Conservation (phyloP, 2,888 invertebrate species). For the Nomada lathburiana region DNA sequence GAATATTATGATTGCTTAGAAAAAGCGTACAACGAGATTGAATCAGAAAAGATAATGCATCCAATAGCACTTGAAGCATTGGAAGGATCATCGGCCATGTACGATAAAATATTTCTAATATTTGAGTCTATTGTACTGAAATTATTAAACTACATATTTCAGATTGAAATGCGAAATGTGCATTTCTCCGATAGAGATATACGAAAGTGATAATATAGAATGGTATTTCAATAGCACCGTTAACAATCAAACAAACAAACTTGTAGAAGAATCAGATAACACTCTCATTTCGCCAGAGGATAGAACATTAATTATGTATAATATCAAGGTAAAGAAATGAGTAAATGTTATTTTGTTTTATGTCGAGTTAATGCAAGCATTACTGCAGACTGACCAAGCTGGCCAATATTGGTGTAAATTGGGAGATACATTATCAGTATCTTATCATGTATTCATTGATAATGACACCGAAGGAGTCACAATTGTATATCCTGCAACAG, state of each 20-base stretch:
- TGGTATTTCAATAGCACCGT: constrained; percentile 84
- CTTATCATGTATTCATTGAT: constrained; percentile 86
- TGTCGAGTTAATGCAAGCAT: constrained; percentile 9
- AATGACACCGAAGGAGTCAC: constrained; percentile 83
- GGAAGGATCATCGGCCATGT: constrained; percentile 85
- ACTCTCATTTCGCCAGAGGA: constrained; percentile 84
- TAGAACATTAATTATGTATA: constrained; percentile 85
- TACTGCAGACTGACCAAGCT: constrained; percentile 81
- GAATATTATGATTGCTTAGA: constrained; percentile 86
- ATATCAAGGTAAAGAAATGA: constrained; percentile 78
- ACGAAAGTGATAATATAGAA: constrained; percentile 81
- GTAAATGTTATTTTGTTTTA: neutral
- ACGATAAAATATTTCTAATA: constrained; percentile 56
- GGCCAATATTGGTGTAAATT: constrained; percentile 87
- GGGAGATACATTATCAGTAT: constrained; percentile 83
- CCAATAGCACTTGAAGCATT: constrained; percentile 83
- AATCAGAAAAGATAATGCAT: constrained; percentile 79
- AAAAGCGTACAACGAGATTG: constrained; percentile 79
- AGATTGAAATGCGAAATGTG: constrained; percentile 86
- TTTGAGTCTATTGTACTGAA: neutral
- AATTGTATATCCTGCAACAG: constrained; percentile 78
- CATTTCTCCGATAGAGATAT: constrained; percentile 85
- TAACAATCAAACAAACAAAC: constrained; percentile 75
- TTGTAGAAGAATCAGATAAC: constrained; percentile 84
- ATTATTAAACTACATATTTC: constrained; percentile 27